A percentile compares a stretch with the other conserved stretches of the same genome.
phyloP scores from a whole-genome alignment of 2,797 vertebrate species.

The Sebastes diaconus region DNA sequence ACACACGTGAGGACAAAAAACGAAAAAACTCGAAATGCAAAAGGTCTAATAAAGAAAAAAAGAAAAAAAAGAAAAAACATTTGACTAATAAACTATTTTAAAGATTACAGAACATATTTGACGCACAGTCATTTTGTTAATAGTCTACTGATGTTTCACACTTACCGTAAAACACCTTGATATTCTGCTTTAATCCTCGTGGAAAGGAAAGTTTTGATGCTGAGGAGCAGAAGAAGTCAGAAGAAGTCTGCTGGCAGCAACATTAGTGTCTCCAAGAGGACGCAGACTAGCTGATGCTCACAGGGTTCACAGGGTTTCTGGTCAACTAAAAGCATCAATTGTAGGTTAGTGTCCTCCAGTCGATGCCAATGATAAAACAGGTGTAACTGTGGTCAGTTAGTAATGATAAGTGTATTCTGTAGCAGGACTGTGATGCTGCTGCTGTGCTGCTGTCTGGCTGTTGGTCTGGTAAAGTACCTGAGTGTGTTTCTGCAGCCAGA shows the following conservation, averaged over 20 bases:
- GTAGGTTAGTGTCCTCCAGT: not conserved
- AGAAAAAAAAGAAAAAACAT: no score
- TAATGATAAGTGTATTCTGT: not conserved
- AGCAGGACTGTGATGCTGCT: not conserved
- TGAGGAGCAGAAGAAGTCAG: not conserved
- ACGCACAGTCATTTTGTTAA: not conserved
- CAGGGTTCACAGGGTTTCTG: not conserved
- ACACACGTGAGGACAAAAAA: not conserved
- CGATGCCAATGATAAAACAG: not conserved
- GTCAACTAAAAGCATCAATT: not conserved
- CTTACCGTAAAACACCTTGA: conserved; percentile 10
- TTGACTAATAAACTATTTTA: not conserved
- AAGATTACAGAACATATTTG: not conserved
- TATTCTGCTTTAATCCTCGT: not conserved
- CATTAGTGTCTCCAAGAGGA: not conserved
- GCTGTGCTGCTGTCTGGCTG: not conserved
- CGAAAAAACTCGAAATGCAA: not conserved
- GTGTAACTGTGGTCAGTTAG: not conserved
- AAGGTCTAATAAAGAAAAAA: not conserved
- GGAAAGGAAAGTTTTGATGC: not conserved
- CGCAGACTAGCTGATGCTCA: not conserved
- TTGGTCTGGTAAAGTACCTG: not conserved
- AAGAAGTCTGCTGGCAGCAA: not conserved
- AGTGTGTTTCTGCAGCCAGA: not conserved
- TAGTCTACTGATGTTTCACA: not conserved